Percentiles rank a stretch among this genome's conserved stretches.
Conservation (phyloP, 1,140 invertebrate species). For the Lethrus apterus region DNA sequence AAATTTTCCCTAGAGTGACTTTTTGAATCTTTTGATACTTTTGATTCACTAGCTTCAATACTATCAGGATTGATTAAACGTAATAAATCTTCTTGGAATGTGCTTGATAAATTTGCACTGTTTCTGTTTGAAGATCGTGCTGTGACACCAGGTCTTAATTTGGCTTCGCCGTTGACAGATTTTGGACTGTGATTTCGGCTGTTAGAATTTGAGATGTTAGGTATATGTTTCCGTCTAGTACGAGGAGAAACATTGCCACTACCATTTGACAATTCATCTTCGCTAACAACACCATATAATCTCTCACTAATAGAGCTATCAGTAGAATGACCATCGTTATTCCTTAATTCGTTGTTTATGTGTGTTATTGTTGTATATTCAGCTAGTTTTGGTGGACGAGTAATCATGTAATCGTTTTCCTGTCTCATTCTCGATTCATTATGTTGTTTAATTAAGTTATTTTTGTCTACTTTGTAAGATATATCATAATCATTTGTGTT, state of each 20-base stretch:
- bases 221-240: slow-evolving; percentile 40
- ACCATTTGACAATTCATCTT: slow-evolving; percentile 52
- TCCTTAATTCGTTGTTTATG: slow-evolving; percentile 30
- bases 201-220: slow-evolving; percentile 42
- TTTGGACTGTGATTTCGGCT: slow-evolving; percentile 56
- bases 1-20: slow-evolving; percentile 48
- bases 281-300: slow-evolving; percentile 40
- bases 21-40: slow-evolving; percentile 24
- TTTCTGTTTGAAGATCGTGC: slow-evolving; percentile 44
- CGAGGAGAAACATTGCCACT: slow-evolving; percentile 48
- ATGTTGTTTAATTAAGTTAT: slow-evolving; percentile 44
- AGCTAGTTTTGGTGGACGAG: slow-evolving; percentile 19
- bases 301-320: slow-evolving; percentile 46
- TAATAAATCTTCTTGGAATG: slow-evolving; percentile 81
- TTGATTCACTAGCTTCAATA: slow-evolving; percentile 41
- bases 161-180: slow-evolving; percentile 46
- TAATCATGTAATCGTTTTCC: slow-evolving; percentile 26
- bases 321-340: slow-evolving; percentile 47
- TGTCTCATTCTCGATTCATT: slow-evolving; percentile 32
- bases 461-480: slow-evolving; percentile 41
- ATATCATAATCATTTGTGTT: slow-evolving; percentile 34
- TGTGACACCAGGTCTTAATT: slow-evolving; percentile 44
- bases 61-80: slow-evolving; percentile 82
- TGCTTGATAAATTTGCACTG: slow-evolving; percentile 59
- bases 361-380: slow-evolving; percentile 38